A percentile compares a stretch with the other conserved stretches of the same genome.
Conservation (phyloP, 1,140 invertebrate species). For the Camponotus floridanus region DNA sequence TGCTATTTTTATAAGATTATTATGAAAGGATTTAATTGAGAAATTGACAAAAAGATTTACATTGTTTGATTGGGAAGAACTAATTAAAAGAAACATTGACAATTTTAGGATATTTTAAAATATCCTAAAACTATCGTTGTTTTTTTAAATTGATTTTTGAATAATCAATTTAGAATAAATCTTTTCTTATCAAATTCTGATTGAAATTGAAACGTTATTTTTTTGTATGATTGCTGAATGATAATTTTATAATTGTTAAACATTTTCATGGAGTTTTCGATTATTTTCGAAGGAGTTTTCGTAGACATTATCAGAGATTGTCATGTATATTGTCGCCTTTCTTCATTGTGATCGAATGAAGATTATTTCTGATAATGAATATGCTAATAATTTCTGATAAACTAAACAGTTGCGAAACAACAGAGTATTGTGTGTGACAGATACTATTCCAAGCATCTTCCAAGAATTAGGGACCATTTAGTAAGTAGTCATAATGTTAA, state of each 20-base stretch:
- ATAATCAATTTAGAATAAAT: background rate
- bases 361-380: slow-evolving; percentile 5
- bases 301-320: background rate
- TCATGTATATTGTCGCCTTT: background rate
- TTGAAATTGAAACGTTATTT: slow-evolving; percentile 10
- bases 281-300: background rate
- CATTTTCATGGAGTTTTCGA: background rate
- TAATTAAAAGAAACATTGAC: background rate
- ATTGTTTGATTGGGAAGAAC: background rate
- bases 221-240: background rate
- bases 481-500: slow-evolving; percentile 74
- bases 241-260: background rate
- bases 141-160: background rate
- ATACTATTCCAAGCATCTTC: slow-evolving; percentile 79
- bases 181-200: background rate
- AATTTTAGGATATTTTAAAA: background rate
- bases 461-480: slow-evolving; percentile 82
- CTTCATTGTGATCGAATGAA: slow-evolving; percentile 15
- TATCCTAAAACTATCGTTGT: background rate
- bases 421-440: slow-evolving; percentile 31
- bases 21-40: background rate
- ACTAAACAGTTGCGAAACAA: slow-evolving; percentile 30
- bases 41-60: background rate
- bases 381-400: background rate
- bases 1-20: background rate